phyloP scores from a whole-genome alignment of 2,113 vertebrate genomes.

The Phyllostomus hastatus region DNA sequence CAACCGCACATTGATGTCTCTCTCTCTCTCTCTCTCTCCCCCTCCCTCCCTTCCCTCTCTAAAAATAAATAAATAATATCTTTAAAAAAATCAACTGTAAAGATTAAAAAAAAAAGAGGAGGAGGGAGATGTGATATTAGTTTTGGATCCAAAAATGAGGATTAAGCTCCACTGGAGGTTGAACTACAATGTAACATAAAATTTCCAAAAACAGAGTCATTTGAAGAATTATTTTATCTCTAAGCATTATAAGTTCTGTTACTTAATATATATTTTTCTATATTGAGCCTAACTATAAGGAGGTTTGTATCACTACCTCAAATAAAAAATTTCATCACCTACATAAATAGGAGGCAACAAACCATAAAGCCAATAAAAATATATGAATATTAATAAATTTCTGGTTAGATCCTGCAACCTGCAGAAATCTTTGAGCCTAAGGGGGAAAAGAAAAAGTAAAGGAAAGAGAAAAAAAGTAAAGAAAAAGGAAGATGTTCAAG shows the following conservation, averaged over 20 bases:
- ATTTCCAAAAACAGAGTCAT: neutral
- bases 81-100: too few relatives aligned
- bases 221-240: neutral
- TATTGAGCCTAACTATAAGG: neutral
- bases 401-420: neutral
- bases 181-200: neutral
- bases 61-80: too few relatives aligned
- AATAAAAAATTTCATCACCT: neutral
- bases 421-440: neutral
- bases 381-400: neutral
- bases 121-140: neutral
- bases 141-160: neutral
- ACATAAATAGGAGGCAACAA: neutral
- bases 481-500: neutral
- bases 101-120: neutral
- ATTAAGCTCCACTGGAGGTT: neutral
- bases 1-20: too few relatives aligned
- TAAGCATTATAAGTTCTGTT: neutral
- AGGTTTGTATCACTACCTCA: neutral
- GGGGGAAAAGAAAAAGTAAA: too few relatives aligned
- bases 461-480: too few relatives aligned
- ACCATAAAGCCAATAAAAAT: neutral
- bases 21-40: too few relatives aligned
- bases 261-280: neutral
- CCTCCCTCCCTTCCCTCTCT: too few relatives aligned